Evolutionary conservation across 2,797 vertebrate genomes (phyloP).

Genomic region (Phalanger gymnotis): DNA sequence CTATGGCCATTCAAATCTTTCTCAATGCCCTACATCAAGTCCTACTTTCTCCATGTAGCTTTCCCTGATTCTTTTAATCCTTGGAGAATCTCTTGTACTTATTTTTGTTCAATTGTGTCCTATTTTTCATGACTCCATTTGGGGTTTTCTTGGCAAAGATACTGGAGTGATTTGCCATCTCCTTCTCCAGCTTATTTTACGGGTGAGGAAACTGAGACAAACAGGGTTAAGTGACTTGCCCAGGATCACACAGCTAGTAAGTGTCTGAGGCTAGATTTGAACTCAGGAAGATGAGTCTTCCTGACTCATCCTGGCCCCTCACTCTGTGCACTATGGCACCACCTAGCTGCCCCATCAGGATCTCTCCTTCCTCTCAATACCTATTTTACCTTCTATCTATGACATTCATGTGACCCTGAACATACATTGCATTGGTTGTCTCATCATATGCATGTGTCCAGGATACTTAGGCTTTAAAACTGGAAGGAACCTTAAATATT

Average conservation of each 20-base stretch:
- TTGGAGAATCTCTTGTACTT: background rate
- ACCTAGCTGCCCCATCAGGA: background rate
- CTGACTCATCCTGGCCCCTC: background rate
- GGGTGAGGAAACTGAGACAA: background rate
- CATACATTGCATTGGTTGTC: background rate
- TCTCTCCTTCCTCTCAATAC: background rate
- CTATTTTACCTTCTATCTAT: background rate
- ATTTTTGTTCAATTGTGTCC: background rate
- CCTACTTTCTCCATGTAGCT: background rate
- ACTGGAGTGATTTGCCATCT: background rate
- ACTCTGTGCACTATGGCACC: background rate
- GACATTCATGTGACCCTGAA: background rate
- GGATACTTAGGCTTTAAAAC: background rate
- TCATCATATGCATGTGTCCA: background rate
- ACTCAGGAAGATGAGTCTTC: background rate
- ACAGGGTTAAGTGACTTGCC: background rate
- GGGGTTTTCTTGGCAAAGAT: background rate
- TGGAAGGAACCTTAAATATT: background rate
- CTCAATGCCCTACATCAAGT: background rate
- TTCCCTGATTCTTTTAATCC: background rate
- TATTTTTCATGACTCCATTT: background rate
- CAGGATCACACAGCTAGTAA: background rate
- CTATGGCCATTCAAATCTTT: background rate
- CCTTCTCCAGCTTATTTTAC: background rate
- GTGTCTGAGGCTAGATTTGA: background rate